A percentile compares a stretch with the other conserved stretches of the same genome.
These are phyloP conservation scores for Danio albolineatus DNA, from an alignment of 2,797 vertebrate species.

Conservation along the genomic window DNA sequence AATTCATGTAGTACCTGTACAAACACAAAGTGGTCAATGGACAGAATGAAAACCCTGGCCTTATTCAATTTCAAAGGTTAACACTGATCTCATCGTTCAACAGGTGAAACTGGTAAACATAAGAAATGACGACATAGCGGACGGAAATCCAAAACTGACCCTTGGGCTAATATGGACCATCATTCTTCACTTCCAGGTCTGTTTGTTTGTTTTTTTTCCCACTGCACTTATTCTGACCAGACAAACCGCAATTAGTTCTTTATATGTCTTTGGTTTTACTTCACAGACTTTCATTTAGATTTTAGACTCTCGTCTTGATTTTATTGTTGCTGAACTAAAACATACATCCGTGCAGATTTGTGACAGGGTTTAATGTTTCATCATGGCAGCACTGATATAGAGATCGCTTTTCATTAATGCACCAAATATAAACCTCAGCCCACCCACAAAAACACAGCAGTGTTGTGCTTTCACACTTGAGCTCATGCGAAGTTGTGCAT, in stretches of 20 bases:
- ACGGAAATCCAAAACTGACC: conserved; percentile 96
- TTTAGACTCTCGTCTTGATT: background rate
- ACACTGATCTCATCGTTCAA: background rate
- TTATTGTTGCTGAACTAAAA: background rate
- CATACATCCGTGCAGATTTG: conserved; percentile 7
- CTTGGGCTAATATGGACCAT: conserved; percentile 98
- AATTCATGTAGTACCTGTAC: conserved; percentile 1
- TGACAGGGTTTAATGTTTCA: conserved; percentile 13
- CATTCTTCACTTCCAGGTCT: conserved; percentile 98
- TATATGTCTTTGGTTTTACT: background rate
- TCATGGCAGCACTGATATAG: conserved; percentile 6
- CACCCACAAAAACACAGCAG: background rate
- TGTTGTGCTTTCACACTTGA: conserved; percentile 59
- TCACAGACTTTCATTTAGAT: conserved; percentile 7
- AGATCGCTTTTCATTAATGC: conserved; percentile 10
- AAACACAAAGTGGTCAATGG: background rate
- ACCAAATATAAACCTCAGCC: conserved; percentile 25
- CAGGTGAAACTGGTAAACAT: conserved; percentile 98
- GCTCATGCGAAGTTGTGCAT: conserved; percentile 45
- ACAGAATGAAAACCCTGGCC: background rate
- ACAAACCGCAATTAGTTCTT: background rate
- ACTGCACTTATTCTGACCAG: background rate
- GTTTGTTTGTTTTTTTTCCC: background rate
- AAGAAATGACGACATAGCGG: conserved; percentile 95
- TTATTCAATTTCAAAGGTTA: conserved; percentile 11